Evolutionary conservation across 2,888 invertebrate genomes (phyloP), one percentile per base, ranked within the genome.

Genomic region (Dicycla oo): DNA sequence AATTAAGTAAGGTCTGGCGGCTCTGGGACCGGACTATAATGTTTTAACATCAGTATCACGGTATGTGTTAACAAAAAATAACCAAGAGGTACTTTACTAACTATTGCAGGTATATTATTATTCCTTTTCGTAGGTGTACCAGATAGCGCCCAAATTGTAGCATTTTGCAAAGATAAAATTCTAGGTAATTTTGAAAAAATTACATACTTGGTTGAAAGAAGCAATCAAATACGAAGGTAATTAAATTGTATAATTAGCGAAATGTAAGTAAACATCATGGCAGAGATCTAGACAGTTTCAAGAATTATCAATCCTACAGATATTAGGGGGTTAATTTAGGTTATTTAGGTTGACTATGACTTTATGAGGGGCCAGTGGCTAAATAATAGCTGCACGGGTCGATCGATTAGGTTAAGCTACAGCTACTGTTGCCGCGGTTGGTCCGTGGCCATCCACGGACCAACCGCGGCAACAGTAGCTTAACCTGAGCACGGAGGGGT

Each of bases 91-190:
- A 30, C 13, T 45, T 18, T 20, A 6, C 18, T 30, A 34, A 34
- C n/a, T 30, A 43, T 26, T 7, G 2, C 23, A 43, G 20, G 11
- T 63, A 26, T 23, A 43, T 26, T 20, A n/a, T 73, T 30, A 75
- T 61, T 61, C 61, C 0, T 49, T n/a, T 0, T 56, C n/a, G 4
- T 58, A 97, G 97, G 96, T 85, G 97, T 98, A 8, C 98, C 98
- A 0, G 97, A 98, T 88, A 96, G 97, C 51, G 98, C 98, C 7
- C 97, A 97, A 89, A 97, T 98, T 40, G 96, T 98, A 10, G 97
- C 97, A 0, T 97, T 97, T 87, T 97, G 97, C 80, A 97, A 97
- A 87, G 96, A 97, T 3, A 97, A 97, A 88, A 96, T 98, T 70
- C 94, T 97, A 43, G 93, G 94, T 53, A 96, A 97, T 26, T 97